Percentiles rank a stretch among this genome's conserved stretches.
Evolutionary conservation across 2,797 vertebrate genomes (phyloP).

Genomic region (Neosalanx taihuensis): DNA sequence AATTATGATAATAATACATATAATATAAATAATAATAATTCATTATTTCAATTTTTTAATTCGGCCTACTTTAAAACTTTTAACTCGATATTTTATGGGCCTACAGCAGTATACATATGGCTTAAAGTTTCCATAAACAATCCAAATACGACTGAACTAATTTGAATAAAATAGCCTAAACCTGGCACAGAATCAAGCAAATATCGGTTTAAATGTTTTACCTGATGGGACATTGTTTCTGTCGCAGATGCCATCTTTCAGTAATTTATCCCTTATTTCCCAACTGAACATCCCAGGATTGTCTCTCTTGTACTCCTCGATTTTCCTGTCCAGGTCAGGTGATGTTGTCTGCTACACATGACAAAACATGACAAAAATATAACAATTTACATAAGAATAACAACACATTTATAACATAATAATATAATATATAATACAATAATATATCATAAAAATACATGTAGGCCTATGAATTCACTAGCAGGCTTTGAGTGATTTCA

Average conservation of each 20-base stretch:
- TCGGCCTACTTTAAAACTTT: background rate
- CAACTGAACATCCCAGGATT: conserved; percentile 99
- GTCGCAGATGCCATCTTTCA: conserved; percentile 96
- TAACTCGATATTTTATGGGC: background rate
- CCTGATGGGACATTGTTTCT: conserved; percentile 96
- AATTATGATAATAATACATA: background rate
- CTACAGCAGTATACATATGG: background rate
- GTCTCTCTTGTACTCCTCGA: conserved; percentile 95
- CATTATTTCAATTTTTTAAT: background rate
- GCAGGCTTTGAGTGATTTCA: background rate
- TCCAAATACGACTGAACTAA: background rate
- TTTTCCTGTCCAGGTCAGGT: conserved; percentile 96
- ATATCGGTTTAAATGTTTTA: conserved; percentile 49
- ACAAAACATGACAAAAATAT: conserved; percentile 30
- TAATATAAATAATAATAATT: background rate
- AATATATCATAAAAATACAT: background rate
- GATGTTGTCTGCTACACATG: conserved; percentile 88
- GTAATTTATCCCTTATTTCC: conserved; percentile 96
- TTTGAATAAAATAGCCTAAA: background rate
- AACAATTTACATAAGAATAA: no score
- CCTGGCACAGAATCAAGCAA: background rate
- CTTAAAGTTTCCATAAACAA: background rate
- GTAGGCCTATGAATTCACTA: background rate
- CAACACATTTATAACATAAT: no score
- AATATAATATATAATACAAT: no score